Evolutionary conservation across 2,113 vertebrate genomes (phyloP).

Genomic region (Gasterosteus nipponicus): DNA sequence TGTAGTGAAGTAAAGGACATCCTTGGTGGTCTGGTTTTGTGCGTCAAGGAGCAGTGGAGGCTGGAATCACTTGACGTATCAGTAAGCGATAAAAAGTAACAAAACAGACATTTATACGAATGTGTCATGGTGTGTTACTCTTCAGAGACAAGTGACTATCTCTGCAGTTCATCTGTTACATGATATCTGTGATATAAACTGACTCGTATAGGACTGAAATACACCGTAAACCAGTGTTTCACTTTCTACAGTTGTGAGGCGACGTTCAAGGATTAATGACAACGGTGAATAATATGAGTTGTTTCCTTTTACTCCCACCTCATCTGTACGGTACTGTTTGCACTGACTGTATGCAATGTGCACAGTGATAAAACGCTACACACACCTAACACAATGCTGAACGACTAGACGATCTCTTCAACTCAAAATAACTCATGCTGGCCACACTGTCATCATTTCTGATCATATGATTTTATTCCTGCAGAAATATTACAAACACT

Average conservation of each 20-base stretch:
- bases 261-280: slow-evolving; percentile 12
- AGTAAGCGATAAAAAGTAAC: not conserved
- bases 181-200: not conserved
- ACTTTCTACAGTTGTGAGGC: not conserved
- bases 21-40: not conserved
- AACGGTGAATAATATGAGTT: slow-evolving; percentile 10
- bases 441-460: not conserved
- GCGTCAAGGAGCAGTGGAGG: not conserved
- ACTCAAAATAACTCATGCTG: not conserved
- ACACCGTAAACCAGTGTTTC: slow-evolving; percentile 1
- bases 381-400: slow-evolving; percentile 28
- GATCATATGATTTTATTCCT: not conserved
- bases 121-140: not conserved
- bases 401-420: slow-evolving; percentile 20
- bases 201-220: not conserved
- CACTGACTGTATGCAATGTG: not conserved
- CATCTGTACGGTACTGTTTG: not conserved
- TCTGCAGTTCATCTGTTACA: slow-evolving; percentile 3
- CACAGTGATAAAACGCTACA: slow-evolving; percentile 36
- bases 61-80: slow-evolving; percentile 1
- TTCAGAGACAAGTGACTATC: not conserved
- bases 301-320: slow-evolving; percentile 26
- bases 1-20: not conserved
- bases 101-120: not conserved
- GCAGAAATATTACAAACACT: not conserved